Conservation (phyloP, 2,888 invertebrate species). For the Lordiphosa fenestrarum region DNA sequence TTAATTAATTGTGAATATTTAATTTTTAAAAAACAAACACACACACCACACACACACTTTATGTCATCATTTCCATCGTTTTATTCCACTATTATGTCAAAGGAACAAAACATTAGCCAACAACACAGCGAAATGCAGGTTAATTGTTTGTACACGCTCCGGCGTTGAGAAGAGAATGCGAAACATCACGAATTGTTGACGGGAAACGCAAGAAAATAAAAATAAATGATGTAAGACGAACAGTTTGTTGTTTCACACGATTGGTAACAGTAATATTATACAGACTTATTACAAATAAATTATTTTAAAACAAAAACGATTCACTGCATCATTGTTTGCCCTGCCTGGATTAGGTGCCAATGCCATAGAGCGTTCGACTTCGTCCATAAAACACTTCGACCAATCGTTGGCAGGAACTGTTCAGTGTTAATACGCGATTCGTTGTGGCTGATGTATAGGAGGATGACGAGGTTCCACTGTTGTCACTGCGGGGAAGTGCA, state of each 20-base stretch:
- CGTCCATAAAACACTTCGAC: conserved; percentile 76
- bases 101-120: conserved; percentile 13
- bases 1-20: not conserved
- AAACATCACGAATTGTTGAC: conserved; percentile 5
- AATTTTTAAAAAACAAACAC: no score
- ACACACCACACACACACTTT: no score
- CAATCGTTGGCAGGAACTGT: conserved; percentile 75
- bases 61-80: conserved; percentile 15
- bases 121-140: conserved; percentile 15
- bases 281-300: conserved; percentile 73
- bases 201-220: conserved; percentile 15
- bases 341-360: conserved; percentile 63
- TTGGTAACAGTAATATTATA: conserved; percentile 73
- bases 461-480: conserved; percentile 32
- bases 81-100: conserved; percentile 19
- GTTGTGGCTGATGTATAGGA: conserved; percentile 63
- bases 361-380: conserved; percentile 73
- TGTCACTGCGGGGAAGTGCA: conserved; percentile 48
- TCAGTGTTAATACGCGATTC: conserved; percentile 71
- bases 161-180: not conserved
- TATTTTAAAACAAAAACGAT: conserved; percentile 64
- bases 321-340: conserved; percentile 17
- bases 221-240: conserved; percentile 26
- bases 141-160: conserved; percentile 12
- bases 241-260: conserved; percentile 46